These are phyloP conservation scores for Ethmia dodecea DNA, from an alignment of 2,888 invertebrate genomes.

Conservation along the genomic window DNA sequence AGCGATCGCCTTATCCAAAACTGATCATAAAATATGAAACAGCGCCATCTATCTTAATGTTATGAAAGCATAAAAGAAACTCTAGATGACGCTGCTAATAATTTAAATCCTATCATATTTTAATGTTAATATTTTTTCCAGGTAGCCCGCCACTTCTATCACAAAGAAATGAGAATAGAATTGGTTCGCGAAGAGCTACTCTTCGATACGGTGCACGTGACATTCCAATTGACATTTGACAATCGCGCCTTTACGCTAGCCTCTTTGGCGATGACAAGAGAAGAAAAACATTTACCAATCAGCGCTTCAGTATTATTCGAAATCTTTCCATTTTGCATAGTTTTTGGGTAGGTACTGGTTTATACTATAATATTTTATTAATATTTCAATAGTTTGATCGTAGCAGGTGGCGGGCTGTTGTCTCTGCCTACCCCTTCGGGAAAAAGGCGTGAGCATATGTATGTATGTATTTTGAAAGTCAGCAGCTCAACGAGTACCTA, in stretches of 20 bases:
- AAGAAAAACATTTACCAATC: conserved; percentile 92
- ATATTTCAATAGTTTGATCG: too few relatives aligned
- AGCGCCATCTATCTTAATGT: conserved; percentile 1
- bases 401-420: too few relatives aligned
- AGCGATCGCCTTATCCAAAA: too few relatives aligned
- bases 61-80: background rate
- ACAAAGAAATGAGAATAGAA: conserved; percentile 96
- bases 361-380: too few relatives aligned
- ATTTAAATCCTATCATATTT: background rate
- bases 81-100: conserved; percentile 14
- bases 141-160: conserved; percentile 95
- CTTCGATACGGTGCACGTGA: conserved; percentile 95
- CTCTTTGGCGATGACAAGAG: conserved; percentile 89
- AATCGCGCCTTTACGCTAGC: conserved; percentile 93
- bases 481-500: too few relatives aligned
- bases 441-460: too few relatives aligned
- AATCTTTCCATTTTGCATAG: conserved; percentile 98
- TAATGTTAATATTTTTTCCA: conserved; percentile 34
- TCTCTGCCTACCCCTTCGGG: too few relatives aligned
- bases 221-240: conserved; percentile 95
- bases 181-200: conserved; percentile 90
- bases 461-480: too few relatives aligned
- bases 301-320: conserved; percentile 94
- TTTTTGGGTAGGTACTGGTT: conserved; percentile 89
- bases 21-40: background rate